Percentiles rank a stretch among this genome's conserved stretches.
Evolutionary conservation across 2,797 vertebrate genomes (phyloP).

Genomic region (Gila robusta): DNA sequence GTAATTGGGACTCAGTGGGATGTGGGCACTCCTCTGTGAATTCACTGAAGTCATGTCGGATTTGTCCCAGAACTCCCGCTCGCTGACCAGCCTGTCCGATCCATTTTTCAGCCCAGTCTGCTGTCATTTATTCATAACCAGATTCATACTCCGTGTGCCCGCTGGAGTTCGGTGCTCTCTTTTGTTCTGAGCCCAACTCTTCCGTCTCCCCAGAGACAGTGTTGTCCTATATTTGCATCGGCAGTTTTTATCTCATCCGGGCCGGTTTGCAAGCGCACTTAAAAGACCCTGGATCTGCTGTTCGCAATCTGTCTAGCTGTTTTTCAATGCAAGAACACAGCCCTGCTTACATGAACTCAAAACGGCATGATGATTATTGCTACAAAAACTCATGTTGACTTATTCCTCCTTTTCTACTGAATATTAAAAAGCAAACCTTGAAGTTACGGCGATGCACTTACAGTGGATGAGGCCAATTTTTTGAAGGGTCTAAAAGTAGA

Average conservation of each 20-base stretch:
- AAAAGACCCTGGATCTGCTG: not conserved
- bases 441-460: not conserved
- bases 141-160: not conserved
- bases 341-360: not conserved
- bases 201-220: slow-evolving; percentile 55
- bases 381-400: not conserved
- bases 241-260: slow-evolving; percentile 57
- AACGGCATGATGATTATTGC: not conserved
- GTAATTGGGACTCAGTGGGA: slow-evolving; percentile 68
- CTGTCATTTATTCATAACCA: slow-evolving; percentile 52
- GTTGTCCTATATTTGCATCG: slow-evolving; percentile 68
- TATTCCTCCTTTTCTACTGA: not conserved
- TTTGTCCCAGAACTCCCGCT: slow-evolving; percentile 54
- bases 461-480: too few species aligned
- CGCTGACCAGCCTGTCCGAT: slow-evolving; percentile 59
- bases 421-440: not conserved
- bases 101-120: slow-evolving; percentile 64
- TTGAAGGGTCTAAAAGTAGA: not conserved
- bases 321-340: not conserved
- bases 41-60: slow-evolving; percentile 20
- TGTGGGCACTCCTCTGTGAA: slow-evolving; percentile 46
- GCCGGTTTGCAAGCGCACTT: not conserved
- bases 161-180: slow-evolving; percentile 43
- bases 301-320: not conserved
- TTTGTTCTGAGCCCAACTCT: slow-evolving; percentile 68